Conservation (phyloP, 2,113 vertebrate genomes). For the Platichthys flesus region DNA sequence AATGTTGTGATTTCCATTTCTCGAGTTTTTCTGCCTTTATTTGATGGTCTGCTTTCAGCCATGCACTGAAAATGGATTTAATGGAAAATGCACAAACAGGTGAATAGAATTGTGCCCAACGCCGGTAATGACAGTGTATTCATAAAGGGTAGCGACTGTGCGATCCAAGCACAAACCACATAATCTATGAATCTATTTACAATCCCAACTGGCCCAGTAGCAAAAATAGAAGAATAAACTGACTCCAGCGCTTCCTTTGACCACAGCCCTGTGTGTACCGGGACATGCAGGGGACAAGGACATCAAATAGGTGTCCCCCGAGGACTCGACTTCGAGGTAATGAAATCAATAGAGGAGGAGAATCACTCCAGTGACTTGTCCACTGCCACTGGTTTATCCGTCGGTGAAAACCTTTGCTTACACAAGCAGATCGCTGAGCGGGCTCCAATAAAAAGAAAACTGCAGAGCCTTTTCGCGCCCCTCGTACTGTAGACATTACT, state of each 20-base stretch:
- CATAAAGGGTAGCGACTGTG: background rate
- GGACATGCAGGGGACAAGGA: conserved; percentile 41
- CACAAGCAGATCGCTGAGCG: conserved; percentile 56
- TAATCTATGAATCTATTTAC: conserved; percentile 32
- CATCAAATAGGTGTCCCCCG: conserved; percentile 33
- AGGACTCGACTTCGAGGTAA: conserved; percentile 54
- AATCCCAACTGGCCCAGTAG: background rate
- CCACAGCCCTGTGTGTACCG: background rate
- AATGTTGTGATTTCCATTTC: too few species aligned
- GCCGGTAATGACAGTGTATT: background rate
- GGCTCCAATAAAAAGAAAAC: conserved; percentile 51
- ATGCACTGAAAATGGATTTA: too few species aligned
- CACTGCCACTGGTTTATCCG: conserved; percentile 50
- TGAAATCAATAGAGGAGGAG: conserved; percentile 66
- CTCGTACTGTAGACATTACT: conserved; percentile 6
- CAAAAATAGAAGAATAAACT: conserved; percentile 7
- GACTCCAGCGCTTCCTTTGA: conserved; percentile 16
- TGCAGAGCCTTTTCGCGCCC: conserved; percentile 12
- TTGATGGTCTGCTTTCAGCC: too few species aligned
- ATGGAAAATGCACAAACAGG: background rate
- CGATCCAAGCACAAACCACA: conserved; percentile 8
- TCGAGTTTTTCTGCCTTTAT: too few species aligned
- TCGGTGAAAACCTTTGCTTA: conserved; percentile 66
- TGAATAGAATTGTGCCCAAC: background rate
- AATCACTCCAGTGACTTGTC: conserved; percentile 51